Evolutionary conservation across 2,797 vertebrate species (phyloP), one percentile per base, ranked within the genome.

Genomic region (Stomatorhinus walkeri): DNA sequence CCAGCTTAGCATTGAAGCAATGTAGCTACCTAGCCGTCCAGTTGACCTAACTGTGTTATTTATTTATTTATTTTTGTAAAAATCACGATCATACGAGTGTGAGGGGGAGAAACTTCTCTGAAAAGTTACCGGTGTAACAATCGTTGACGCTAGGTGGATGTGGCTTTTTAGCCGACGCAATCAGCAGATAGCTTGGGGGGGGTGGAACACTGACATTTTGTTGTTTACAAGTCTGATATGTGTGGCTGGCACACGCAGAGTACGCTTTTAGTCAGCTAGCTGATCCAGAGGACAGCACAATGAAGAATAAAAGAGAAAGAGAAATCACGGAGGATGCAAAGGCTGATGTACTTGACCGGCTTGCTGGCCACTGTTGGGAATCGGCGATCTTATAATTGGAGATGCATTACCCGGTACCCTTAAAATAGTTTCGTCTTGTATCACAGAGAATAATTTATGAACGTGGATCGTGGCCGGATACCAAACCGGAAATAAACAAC

Each of bases 361-460:
- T 40, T 81, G 76, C 12, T 52, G 48, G 81, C n/a, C 81, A 48
- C n/a, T 85, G 46, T 51, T 48, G 46, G 46, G 81, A 51, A 85
- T 51, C 48, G 2, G 52, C 28, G 46, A 16, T 85, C 51, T 85
- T 32, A 85, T 51, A 85, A 51, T 32, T 51, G 28, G 48, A 85
- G 84, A 32, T 85, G 84, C 51, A 85, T 85, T 52, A 85, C 48
- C 84, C 46, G 49, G 48, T 49, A 28, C 84, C 46, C 84, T 85
- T 28, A 32, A 85, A 85, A 87, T 59, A 87, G 85, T 56, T 59
- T 87, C 28, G 52, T 40, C 51, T 87, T 87, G 12, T 51, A 87
- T 87, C 85, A 87, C 51, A 59, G 49, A 28, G 51, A 87, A 87
- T 59, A 56, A 59, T 87, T 87, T 56, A 87, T 87, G 85, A 87